Conservation (phyloP, 2,797 vertebrate species). For the Sebastes variabilis region DNA sequence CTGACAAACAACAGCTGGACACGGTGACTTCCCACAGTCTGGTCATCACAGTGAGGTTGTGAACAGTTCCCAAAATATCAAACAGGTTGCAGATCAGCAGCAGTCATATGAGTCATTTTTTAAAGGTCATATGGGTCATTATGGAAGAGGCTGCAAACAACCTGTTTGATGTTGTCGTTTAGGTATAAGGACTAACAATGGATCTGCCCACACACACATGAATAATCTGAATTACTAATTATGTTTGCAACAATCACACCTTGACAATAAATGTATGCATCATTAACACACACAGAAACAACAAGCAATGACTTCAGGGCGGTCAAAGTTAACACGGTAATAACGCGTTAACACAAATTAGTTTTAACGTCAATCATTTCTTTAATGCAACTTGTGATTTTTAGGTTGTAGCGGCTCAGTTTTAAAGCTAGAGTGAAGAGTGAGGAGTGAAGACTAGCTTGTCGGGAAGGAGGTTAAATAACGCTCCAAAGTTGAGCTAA, state of each 20-base stretch:
- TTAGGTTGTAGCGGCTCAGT: too few species aligned
- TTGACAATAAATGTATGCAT: constrained; percentile 16
- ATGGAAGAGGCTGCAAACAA: neutral
- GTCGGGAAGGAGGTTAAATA: neutral
- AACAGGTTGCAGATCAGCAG: neutral
- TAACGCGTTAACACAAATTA: too few species aligned
- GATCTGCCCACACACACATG: constrained; percentile 15
- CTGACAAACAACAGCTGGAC: neutral
- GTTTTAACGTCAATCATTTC: too few species aligned
- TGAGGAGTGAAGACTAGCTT: neutral
- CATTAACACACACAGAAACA: neutral
- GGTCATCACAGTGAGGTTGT: neutral
- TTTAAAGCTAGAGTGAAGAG: too few species aligned
- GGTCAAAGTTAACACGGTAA: neutral
- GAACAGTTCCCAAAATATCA: neutral
- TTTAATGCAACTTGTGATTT: too few species aligned
- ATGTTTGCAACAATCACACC: constrained; percentile 4
- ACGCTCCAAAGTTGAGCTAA: too few species aligned
- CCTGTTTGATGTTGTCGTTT: too few species aligned
- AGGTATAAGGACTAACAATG: neutral
- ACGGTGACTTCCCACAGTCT: neutral
- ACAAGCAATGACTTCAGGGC: neutral
- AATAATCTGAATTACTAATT: constrained; percentile 22
- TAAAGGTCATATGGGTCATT: neutral
- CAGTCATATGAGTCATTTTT: neutral